Base-by-base conservation (phyloP, 2,113 vertebrate genomes). In the Baryphthengus martii region DNA sequence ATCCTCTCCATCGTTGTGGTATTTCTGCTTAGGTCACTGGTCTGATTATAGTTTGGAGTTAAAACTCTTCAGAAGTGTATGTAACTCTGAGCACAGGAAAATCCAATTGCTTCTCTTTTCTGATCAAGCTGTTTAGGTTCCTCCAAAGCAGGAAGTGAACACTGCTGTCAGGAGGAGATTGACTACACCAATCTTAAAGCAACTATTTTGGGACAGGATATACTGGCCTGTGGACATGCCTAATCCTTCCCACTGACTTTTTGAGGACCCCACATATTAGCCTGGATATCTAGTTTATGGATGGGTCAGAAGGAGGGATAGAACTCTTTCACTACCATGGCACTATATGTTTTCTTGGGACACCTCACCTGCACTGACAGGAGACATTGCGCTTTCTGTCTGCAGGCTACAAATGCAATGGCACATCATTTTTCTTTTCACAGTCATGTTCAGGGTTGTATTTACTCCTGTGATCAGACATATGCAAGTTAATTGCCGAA, bases 161-260 rank as follows among this genome's bases (percentile, higher is more conserved):
- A 55, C 4, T 0, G 0, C 35, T 65, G 18, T 17, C 50, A 81
- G 8, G 7, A 39, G 16, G 0, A 1, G 26, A 55, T 20, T 70
- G 53, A 58, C 5, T 26, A 40, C 29, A 61, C 2, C 16, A 23
- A 11, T 17, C 45, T 56, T 42, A 45, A 45, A 68, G 15, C 25
- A 68, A 11, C 35, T 35, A 3, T 28, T 73, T 8, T 25, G 35
- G 17, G 49, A 26, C 26, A 58, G 20, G 4, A 52, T 17, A 77
- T 70, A 77, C 6, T n/a, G 17, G 35, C 40, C 31, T 35, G 26
- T 0, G 0, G 29, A 35, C 23, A 20, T 9, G 35, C 4, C 53
- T 85, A 39, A 68, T 25, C 16, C 29, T 39, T 33, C 15, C 9
- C 35, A 52, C 4, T 29, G 68, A 47, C 24, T 28, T 81, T 77